Evolutionary conservation across 2,797 vertebrate genomes (phyloP).

Genomic region (Chelon labrosus): DNA sequence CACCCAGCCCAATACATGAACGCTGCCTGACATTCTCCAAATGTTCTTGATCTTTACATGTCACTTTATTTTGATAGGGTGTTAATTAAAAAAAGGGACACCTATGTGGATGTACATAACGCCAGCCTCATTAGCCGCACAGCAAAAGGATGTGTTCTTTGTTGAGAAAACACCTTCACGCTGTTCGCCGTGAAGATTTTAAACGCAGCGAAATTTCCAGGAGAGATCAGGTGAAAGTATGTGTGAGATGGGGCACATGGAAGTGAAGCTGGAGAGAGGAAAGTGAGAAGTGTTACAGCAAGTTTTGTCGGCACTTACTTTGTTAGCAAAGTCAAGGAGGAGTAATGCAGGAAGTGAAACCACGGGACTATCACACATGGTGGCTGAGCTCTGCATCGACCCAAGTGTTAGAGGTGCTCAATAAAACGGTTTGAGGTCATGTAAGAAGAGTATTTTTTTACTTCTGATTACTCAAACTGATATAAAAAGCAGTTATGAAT

Average conservation of each 20-base stretch:
- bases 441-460: conserved; percentile 23
- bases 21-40: conserved; percentile 21
- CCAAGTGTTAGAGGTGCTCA: background rate
- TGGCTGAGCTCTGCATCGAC: conserved; percentile 19
- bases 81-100: conserved; percentile 2
- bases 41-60: conserved; percentile 28
- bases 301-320: conserved; percentile 8
- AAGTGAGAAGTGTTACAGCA: conserved; percentile 34
- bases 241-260: conserved; percentile 38
- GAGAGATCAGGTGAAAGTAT: conserved; percentile 8
- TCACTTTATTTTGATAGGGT: conserved; percentile 55
- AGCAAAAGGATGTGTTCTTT: background rate
- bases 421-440: conserved; percentile 15
- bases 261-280: conserved; percentile 48
- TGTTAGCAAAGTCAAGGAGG: conserved; percentile 1
- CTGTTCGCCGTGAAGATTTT: background rate
- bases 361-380: conserved; percentile 15
- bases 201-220: conserved; percentile 17
- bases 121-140: background rate
- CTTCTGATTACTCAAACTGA: conserved; percentile 20
- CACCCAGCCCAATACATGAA: conserved; percentile 22
- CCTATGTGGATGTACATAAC: conserved; percentile 14
- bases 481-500: conserved; percentile 29
- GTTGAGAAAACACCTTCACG: background rate
- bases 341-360: background rate